A percentile compares a stretch with the other conserved stretches of the same genome.
Evolutionary conservation across 1,140 invertebrate genomes (phyloP).

Genomic region (Cephus cinctus): DNA sequence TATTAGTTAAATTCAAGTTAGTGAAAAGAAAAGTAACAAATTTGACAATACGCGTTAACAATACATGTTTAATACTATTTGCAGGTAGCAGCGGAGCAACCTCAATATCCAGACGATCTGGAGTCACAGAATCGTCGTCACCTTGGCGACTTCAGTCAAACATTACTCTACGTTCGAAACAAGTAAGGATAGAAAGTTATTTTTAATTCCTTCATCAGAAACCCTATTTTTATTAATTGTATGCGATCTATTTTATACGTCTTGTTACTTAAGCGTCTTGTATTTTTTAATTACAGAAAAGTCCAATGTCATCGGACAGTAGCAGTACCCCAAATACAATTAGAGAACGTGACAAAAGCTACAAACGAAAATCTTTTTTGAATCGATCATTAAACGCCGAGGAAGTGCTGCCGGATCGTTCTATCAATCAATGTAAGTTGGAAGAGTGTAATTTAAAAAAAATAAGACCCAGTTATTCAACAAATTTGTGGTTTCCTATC

Average conservation of each 20-base stretch:
- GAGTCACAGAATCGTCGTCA: constrained; percentile 22
- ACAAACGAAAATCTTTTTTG: constrained; percentile 65
- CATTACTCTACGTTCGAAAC: constrained; percentile 21
- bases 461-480: too few species aligned
- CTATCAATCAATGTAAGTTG: constrained; percentile 27
- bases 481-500: too few species aligned
- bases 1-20: too few species aligned
- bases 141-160: constrained; percentile 18
- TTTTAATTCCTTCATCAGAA: neutral
- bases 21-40: too few species aligned
- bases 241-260: constrained; percentile 1
- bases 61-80: constrained; percentile 1
- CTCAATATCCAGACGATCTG: constrained; percentile 23
- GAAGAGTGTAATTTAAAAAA: too few species aligned
- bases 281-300: constrained; percentile 23
- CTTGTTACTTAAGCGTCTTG: too few species aligned
- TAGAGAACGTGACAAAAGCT: constrained; percentile 63
- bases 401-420: constrained; percentile 53
- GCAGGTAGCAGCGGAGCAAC: constrained; percentile 17
- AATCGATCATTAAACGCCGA: constrained; percentile 62
- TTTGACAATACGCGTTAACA: too few species aligned
- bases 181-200: constrained; percentile 21
- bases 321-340: constrained; percentile 25
- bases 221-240: neutral
- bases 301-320: constrained; percentile 23